Conservation (phyloP, 92 coral and sea anemone species). For the Epizoanthus illoricatus region DNA sequence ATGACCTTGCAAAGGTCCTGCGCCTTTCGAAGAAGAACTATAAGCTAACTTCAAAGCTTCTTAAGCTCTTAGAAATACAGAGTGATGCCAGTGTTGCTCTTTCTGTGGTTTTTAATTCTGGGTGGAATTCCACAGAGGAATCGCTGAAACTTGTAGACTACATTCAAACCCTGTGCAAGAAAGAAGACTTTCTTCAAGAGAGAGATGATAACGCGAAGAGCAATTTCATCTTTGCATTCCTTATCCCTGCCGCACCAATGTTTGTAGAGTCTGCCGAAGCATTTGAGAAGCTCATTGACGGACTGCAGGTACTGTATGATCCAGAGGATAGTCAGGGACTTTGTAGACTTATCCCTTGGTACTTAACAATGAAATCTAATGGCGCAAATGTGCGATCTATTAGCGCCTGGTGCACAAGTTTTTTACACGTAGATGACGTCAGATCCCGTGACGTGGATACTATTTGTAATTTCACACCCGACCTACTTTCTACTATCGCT, state of each 20-base stretch:
- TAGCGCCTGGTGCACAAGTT: conserved; percentile 60
- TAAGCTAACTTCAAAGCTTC: neutral
- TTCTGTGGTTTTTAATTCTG: neutral
- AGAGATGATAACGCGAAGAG: too few species aligned
- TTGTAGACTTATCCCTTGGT: conserved; percentile 47
- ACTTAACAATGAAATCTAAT: conserved; percentile 35
- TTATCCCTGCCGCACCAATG: neutral
- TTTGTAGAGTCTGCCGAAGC: neutral
- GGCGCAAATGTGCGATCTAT: conserved; percentile 36
- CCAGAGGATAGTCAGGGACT: conserved; percentile 50
- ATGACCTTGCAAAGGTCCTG: too few species aligned
- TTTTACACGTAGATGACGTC: conserved; percentile 30
- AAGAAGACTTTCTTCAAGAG: too few species aligned
- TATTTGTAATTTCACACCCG: conserved; percentile 46
- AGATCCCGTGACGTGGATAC: conserved; percentile 57
- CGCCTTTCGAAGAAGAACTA: too few species aligned
- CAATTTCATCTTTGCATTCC: too few species aligned
- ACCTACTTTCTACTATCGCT: conserved; percentile 18
- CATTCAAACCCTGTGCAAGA: neutral
- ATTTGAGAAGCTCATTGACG: conserved; percentile 15
- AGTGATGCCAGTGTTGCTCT: conserved; percentile 17
- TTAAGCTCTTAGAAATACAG: conserved; percentile 17
- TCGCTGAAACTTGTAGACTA: neutral
- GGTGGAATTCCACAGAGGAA: conserved; percentile 18
- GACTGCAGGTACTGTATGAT: neutral